Evolutionary conservation across 2,113 vertebrate species (phyloP).

Genomic region (Ancistrus triradiatus): DNA sequence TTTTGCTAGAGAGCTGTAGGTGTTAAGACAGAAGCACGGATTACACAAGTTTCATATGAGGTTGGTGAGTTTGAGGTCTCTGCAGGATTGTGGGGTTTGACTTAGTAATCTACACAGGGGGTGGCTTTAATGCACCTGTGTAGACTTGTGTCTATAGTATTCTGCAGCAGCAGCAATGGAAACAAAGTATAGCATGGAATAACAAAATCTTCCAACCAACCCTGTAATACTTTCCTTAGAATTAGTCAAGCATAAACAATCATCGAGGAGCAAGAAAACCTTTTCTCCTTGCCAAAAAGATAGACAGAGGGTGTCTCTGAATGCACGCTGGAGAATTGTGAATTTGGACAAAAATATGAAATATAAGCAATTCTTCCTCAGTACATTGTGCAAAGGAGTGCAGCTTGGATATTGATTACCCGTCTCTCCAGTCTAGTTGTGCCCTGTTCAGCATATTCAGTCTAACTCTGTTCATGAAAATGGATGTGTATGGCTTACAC

Average conservation of each 20-base stretch:
- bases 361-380: neutral
- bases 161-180: neutral
- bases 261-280: neutral
- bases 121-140: neutral
- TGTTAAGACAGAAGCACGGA: neutral
- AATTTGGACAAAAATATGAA: neutral
- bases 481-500: neutral
- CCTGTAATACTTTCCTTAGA: neutral
- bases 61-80: neutral
- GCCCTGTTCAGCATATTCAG: conserved; percentile 18
- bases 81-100: neutral
- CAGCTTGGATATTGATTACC: neutral
- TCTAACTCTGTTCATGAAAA: conserved; percentile 18
- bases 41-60: neutral
- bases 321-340: conserved; percentile 6
- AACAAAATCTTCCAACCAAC: neutral
- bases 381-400: neutral
- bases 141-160: neutral
- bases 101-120: neutral
- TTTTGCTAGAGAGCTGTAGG: neutral
- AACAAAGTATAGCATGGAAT: neutral
- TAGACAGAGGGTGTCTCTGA: conserved; percentile 2
- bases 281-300: neutral
- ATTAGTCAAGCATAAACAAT: neutral
- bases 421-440: conserved; percentile 8